phyloP scores from a whole-genome alignment of 2,888 invertebrate genomes.

The Drosophila monieri region DNA sequence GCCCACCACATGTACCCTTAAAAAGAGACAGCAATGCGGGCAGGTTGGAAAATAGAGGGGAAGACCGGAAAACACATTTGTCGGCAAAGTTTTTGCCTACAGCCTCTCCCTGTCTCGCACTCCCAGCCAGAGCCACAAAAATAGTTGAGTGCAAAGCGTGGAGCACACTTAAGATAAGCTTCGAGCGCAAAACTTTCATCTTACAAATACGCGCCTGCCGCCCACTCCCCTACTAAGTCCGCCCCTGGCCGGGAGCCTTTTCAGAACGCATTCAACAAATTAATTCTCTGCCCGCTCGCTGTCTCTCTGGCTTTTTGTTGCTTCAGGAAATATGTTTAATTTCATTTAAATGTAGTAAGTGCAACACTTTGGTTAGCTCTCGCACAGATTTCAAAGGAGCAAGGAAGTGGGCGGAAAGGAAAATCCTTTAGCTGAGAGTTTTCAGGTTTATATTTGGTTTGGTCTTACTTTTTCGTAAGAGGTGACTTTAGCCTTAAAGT shows the following conservation, averaged over 20 bases:
- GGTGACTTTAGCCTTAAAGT: too few relatives aligned
- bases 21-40: conserved; percentile 7
- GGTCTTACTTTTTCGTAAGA: neutral
- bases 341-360: conserved; percentile 76
- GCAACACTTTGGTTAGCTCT: conserved; percentile 75
- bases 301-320: conserved; percentile 53
- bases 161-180: conserved; percentile 76
- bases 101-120: conserved; percentile 11
- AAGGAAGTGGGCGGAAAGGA: conserved; percentile 3
- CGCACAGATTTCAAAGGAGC: conserved; percentile 19
- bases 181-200: conserved; percentile 74
- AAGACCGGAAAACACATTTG: conserved; percentile 68
- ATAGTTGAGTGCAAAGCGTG: conserved; percentile 76
- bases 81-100: conserved; percentile 68
- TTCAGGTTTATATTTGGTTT: conserved; percentile 26
- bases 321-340: conserved; percentile 77
- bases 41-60: conserved; percentile 17
- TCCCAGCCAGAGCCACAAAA: conserved; percentile 41
- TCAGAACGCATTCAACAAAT: conserved; percentile 69
- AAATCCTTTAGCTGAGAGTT: conserved; percentile 25
- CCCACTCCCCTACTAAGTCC: neutral
- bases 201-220: conserved; percentile 62
- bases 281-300: conserved; percentile 63
- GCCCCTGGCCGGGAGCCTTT: conserved; percentile 12
- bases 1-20: conserved; percentile 36